Base-by-base conservation (phyloP, 2,888 invertebrate genomes). In the Muschampia plurimacula region DNA sequence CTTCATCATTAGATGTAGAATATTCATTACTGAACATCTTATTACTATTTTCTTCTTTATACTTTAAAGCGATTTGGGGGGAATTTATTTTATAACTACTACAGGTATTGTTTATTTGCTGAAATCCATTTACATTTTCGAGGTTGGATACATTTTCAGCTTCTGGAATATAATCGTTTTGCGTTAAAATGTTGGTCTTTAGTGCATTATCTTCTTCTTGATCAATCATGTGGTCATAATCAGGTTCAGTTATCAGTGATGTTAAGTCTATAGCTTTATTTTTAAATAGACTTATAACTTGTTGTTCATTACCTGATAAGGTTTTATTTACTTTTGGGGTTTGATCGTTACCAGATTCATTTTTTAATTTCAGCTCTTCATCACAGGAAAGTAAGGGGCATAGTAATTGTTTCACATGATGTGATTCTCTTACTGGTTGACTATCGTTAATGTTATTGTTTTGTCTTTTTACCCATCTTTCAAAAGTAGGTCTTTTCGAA, bases 211-310 rank as follows among this genome's bases (percentile, higher is more conserved):
- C 59, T 60, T 66, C 44, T 39, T 12, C 41, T 65, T 57, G 9
- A 41, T 28, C 7, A 57, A 63, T 55, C 10, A 46, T 44, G 39
- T n/a, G 13, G 39, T 63, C 28, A 65, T 36, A 55, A 9, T 72
- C 67, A 5, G 60, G 66, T 9, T 74, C 72, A 22, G 66, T 67
- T 22, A 22, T 60, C 7, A 76, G 13, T 39, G 81, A 80, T 10
- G 67, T 67, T 1, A 75, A 69, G 59, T 82, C 79, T 28, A 59
- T 82, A 2, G 82, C 76, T 4, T 73, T 66, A 65, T 80, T 80
- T 73, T 78, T 77, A 62, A 77, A 77, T 9, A 79, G 57, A 74
- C 74, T 74, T 13, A 79, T 68, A 13, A 77, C 64, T 9, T 39
- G 55, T 41, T 55, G 22, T 67, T 41, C 41, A 2, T 22, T 39